A percentile compares a stretch with the other conserved stretches of the same genome.
These are phyloP conservation scores for Pogonognathellus flavescens DNA, from an alignment of 1,140 invertebrate species.

Conservation along the genomic window DNA sequence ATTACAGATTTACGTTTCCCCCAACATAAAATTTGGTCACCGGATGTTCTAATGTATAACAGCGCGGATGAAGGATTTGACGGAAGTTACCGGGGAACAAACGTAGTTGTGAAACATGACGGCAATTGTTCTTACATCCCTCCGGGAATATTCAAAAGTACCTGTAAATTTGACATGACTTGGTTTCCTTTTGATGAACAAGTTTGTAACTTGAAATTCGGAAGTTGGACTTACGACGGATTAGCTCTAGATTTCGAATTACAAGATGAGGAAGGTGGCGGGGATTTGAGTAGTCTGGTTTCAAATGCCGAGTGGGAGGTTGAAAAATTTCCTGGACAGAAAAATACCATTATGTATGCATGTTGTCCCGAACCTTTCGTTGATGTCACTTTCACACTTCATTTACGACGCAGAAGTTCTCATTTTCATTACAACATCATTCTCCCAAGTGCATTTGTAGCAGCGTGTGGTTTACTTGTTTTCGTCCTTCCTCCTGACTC, in stretches of 20 bases:
- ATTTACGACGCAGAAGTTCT: constrained; percentile 76
- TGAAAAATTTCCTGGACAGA: background rate
- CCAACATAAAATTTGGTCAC: constrained; percentile 28
- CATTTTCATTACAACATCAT: constrained; percentile 81
- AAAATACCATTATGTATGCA: constrained; percentile 8
- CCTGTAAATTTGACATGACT: constrained; percentile 98
- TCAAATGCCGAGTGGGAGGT: constrained; percentile 96
- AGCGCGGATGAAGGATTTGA: constrained; percentile 96
- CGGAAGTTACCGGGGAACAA: constrained; percentile 92
- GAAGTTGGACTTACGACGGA: constrained; percentile 98
- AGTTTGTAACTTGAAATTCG: constrained; percentile 97
- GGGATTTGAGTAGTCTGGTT: constrained; percentile 95
- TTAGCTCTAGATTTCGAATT: constrained; percentile 93
- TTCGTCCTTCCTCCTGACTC: constrained; percentile 79
- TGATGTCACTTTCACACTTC: constrained; percentile 77
- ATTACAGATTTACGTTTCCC: constrained; percentile 19
- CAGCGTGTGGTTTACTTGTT: constrained; percentile 77
- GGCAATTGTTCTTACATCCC: constrained; percentile 96
- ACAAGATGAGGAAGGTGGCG: constrained; percentile 82
- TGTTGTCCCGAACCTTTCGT: constrained; percentile 51
- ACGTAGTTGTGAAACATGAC: constrained; percentile 94
- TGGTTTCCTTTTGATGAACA: constrained; percentile 99
- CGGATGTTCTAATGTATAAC: constrained; percentile 25
- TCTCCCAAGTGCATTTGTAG: constrained; percentile 78
- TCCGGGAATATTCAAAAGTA: constrained; percentile 97